Evolutionary conservation across 2,797 vertebrate species (phyloP).

Genomic region (Leptoclinus maculatus): DNA sequence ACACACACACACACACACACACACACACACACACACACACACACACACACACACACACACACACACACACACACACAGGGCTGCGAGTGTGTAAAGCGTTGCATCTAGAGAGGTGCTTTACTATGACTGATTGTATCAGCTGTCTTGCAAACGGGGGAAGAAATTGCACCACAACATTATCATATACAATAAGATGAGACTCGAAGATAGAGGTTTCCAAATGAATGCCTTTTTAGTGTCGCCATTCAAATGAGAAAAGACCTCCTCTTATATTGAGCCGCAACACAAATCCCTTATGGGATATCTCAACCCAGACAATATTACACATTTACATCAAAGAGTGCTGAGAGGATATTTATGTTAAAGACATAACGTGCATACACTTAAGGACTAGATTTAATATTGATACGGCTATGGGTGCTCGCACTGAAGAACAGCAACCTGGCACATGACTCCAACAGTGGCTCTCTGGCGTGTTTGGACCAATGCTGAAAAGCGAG

Average conservation of each 20-base stretch:
- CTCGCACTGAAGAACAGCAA: conserved; percentile 2
- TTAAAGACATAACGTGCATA: conserved; percentile 46
- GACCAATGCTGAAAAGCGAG: conserved; percentile 20
- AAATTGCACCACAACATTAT: conserved; percentile 79
- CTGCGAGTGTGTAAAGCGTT: conserved; percentile 32
- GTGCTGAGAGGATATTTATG: conserved; percentile 58
- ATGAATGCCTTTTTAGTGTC: conserved; percentile 75
- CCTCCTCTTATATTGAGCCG: conserved; percentile 55
- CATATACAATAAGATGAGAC: conserved; percentile 79
- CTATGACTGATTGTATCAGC: conserved; percentile 78
- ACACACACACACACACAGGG: background rate
- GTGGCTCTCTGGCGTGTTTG: conserved; percentile 8
- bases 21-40: conserved; percentile 10
- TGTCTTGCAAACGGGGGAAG: conserved; percentile 67
- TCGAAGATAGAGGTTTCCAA: conserved; percentile 71
- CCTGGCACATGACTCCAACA: conserved; percentile 5
- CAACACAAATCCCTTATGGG: conserved; percentile 64
- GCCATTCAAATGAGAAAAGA: conserved; percentile 76
- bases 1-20: conserved; percentile 31
- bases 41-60: conserved; percentile 16
- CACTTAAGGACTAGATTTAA: conserved; percentile 48
- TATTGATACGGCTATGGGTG: conserved; percentile 17
- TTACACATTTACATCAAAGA: conserved; percentile 72
- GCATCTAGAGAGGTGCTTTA: conserved; percentile 70
- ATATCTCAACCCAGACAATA: conserved; percentile 67